Conservation (phyloP, 1,140 invertebrate genomes). For the Pogonognathellus flavescens region DNA sequence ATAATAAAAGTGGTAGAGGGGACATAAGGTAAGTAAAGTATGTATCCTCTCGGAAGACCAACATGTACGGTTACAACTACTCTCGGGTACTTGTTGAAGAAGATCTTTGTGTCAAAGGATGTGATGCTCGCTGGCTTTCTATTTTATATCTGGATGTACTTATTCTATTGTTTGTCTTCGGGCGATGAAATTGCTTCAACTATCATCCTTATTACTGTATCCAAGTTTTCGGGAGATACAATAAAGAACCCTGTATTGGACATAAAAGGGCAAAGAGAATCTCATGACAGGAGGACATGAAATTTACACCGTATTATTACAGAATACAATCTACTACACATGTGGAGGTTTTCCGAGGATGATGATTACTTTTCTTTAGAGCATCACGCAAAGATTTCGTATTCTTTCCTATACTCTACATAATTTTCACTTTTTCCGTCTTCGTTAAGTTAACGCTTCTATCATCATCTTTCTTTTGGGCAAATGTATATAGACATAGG, state of each 20-base stretch:
- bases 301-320: constrained; percentile 38
- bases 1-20: neutral
- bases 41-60: too few relatives aligned
- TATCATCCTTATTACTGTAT: constrained; percentile 15
- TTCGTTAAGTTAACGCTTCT: too few relatives aligned
- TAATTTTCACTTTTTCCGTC: too few relatives aligned
- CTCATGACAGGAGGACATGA: neutral
- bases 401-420: too few relatives aligned
- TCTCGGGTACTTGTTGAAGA: constrained; percentile 24
- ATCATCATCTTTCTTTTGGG: too few relatives aligned
- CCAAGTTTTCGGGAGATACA: neutral
- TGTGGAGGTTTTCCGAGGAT: neutral
- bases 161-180: neutral
- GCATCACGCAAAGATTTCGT: neutral
- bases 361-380: constrained; percentile 36
- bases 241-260: neutral
- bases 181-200: neutral
- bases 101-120: neutral
- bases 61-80: neutral
- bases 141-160: neutral
- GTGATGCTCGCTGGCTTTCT: too few relatives aligned
- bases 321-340: constrained; percentile 28
- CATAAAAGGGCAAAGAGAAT: neutral
- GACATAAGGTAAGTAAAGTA: neutral
- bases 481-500: too few relatives aligned